These are phyloP conservation scores for Dolichopus griseipennis DNA, from an alignment of 2,888 invertebrate species.

Conservation along the genomic window DNA sequence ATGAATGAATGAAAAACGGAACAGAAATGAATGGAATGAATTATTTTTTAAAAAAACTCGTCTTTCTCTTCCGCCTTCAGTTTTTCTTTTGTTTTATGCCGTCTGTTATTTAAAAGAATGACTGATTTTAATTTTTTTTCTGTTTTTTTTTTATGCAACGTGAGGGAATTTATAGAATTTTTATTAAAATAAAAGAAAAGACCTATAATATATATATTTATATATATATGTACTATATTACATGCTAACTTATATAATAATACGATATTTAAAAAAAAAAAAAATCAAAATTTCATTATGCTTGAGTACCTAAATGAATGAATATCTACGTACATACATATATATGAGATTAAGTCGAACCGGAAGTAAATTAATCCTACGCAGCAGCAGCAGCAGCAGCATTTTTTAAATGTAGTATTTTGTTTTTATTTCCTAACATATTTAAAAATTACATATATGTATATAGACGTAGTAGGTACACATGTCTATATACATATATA, in stretches of 20 bases:
- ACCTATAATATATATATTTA: too few relatives aligned
- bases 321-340: too few relatives aligned
- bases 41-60: not conserved
- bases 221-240: too few relatives aligned
- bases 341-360: not conserved
- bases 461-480: too few relatives aligned
- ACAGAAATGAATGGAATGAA: not conserved
- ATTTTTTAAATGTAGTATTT: not conserved
- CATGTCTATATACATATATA: too few relatives aligned
- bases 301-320: too few relatives aligned
- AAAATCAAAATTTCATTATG: too few relatives aligned
- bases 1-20: not conserved
- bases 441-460: too few relatives aligned
- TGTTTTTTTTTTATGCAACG: not conserved
- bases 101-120: not conserved
- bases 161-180: not conserved
- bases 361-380: constrained; percentile 6
- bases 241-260: too few relatives aligned
- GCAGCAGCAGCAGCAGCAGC: too few relatives aligned
- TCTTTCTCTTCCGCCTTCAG: constrained; percentile 7
- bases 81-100: constrained; percentile 1
- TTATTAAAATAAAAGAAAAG: not conserved
- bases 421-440: too few relatives aligned
- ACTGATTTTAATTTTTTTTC: not conserved
- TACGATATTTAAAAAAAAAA: too few relatives aligned